Percentiles rank a stretch among this genome's conserved stretches.
These are phyloP conservation scores for Hypena proboscidalis DNA, from an alignment of 2,888 invertebrate genomes.

Conservation along the genomic window DNA sequence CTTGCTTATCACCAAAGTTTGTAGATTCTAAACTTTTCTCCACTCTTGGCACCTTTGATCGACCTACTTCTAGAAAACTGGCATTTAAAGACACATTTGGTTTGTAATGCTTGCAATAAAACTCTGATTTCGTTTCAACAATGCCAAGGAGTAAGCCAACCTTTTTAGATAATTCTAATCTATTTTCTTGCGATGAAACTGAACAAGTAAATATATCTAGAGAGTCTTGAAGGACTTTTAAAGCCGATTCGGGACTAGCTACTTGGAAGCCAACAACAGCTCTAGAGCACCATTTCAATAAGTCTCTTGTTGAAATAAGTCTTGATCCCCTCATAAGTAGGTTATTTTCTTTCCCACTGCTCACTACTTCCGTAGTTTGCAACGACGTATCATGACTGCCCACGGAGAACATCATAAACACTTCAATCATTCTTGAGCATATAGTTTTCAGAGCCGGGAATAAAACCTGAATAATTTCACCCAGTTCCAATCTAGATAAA, in stretches of 20 bases:
- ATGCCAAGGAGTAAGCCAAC: constrained; percentile 94
- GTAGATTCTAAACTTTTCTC: constrained; percentile 70
- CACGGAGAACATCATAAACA: constrained; percentile 92
- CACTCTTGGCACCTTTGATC: constrained; percentile 84
- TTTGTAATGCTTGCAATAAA: constrained; percentile 91
- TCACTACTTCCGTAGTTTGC: constrained; percentile 63
- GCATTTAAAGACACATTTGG: constrained; percentile 88
- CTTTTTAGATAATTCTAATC: constrained; percentile 88
- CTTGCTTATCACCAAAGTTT: constrained; percentile 70
- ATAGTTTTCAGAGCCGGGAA: constrained; percentile 91
- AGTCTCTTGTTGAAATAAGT: constrained; percentile 93
- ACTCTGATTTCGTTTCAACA: constrained; percentile 92
- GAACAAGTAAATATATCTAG: constrained; percentile 96
- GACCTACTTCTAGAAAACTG: constrained; percentile 88
- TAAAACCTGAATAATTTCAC: constrained; percentile 88
- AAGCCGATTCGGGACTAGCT: constrained; percentile 87
- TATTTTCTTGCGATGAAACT: constrained; percentile 86
- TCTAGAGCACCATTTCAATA: constrained; percentile 96
- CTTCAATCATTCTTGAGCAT: constrained; percentile 91
- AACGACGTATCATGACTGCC: constrained; percentile 86
- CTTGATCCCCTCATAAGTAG: constrained; percentile 83
- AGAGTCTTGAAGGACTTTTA: constrained; percentile 93
- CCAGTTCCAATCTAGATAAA: constrained; percentile 90
- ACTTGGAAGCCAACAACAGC: constrained; percentile 90
- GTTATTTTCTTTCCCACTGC: constrained; percentile 50